Conservation (phyloP, 2,113 vertebrate genomes). For the Salvelinus sp. region DNA sequence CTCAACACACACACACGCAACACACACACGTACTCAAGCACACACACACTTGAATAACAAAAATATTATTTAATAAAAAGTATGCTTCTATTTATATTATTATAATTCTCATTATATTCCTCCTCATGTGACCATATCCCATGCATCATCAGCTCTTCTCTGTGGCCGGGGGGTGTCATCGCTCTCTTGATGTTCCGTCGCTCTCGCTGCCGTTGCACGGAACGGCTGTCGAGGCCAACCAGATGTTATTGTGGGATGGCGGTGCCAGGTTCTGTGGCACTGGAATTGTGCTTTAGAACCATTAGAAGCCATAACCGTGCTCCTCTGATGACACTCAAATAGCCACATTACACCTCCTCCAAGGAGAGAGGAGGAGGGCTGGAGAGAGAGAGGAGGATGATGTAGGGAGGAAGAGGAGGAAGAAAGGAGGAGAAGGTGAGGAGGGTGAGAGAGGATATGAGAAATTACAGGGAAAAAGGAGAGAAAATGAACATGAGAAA, state of each 20-base stretch:
- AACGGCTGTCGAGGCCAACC: slow-evolving; percentile 65
- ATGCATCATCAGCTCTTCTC: slow-evolving; percentile 73
- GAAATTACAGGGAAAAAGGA: slow-evolving; percentile 11
- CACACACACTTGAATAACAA: background rate
- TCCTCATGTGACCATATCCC: slow-evolving; percentile 71
- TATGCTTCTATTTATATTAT: slow-evolving; percentile 63
- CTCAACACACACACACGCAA: too few relatives aligned
- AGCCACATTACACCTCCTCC: slow-evolving; percentile 80
- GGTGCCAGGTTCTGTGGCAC: slow-evolving; percentile 78
- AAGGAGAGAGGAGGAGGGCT: slow-evolving; percentile 51
- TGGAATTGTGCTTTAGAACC: slow-evolving; percentile 79
- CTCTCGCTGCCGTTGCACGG: slow-evolving; percentile 48
- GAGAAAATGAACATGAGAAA: slow-evolving; percentile 7
- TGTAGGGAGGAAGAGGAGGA: background rate
- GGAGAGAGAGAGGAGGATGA: slow-evolving; percentile 38
- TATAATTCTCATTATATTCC: slow-evolving; percentile 72
- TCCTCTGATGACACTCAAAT: slow-evolving; percentile 82
- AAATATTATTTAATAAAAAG: background rate
- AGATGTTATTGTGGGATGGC: slow-evolving; percentile 67
- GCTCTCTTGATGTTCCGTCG: slow-evolving; percentile 58
- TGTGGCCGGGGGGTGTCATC: slow-evolving; percentile 67
- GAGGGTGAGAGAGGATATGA: background rate
- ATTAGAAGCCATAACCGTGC: slow-evolving; percentile 63
- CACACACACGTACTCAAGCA: background rate
- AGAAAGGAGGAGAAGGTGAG: background rate